phyloP scores from a whole-genome alignment of 2,113 vertebrate species.

The Psittacara wagleri region DNA sequence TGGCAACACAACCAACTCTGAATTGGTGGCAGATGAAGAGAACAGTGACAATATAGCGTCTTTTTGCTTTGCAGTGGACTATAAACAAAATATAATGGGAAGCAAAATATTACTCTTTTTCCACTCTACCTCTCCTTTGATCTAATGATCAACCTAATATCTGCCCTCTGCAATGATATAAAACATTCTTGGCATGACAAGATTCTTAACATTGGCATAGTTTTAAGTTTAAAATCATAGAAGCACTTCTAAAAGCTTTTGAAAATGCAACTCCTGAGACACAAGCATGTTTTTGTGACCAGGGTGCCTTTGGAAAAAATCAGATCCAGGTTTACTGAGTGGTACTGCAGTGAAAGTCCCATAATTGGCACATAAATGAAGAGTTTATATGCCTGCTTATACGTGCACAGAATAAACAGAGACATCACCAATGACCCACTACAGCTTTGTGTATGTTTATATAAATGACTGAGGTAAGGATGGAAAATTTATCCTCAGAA shows the following conservation, averaged over 20 bases:
- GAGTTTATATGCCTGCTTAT: background rate
- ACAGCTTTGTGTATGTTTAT: background rate
- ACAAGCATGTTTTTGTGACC: background rate
- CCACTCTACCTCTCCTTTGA: background rate
- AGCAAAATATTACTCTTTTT: background rate
- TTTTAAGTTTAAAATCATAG: background rate
- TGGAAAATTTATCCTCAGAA: background rate
- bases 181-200: background rate
- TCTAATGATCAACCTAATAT: slow-evolving; percentile 6
- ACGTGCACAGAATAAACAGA: background rate
- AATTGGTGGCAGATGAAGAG: slow-evolving; percentile 42
- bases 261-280: background rate
- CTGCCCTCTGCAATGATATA: background rate
- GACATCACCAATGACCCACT: background rate
- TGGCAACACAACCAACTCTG: slow-evolving; percentile 45
- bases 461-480: background rate
- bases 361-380: background rate
- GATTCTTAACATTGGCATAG: background rate
- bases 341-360: background rate
- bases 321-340: background rate
- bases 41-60: background rate
- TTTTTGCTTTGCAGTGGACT: background rate
- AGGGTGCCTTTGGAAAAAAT: background rate
- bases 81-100: slow-evolving; percentile 40
- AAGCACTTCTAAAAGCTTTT: background rate